Evolutionary conservation across 1,140 invertebrate species (phyloP), one percentile per base, ranked within the genome.

Genomic region (Chrysomallon squamiferum): DNA sequence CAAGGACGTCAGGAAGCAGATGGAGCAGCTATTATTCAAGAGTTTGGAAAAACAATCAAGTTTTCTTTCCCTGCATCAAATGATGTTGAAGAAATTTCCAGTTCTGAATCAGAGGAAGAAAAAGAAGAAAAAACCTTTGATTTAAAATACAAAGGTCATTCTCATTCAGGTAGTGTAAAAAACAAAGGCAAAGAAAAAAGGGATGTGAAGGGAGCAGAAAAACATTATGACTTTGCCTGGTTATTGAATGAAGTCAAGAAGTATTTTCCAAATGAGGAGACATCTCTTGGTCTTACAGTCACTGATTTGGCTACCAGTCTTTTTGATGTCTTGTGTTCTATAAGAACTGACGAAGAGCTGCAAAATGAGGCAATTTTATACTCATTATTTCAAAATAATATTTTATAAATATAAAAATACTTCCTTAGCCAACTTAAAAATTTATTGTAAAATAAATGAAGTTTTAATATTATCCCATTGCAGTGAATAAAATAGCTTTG

Each of bases 331-430:
- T 65, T 87, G 15, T 69, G 63, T 15, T 82, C 83, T 2, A 49
- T 73, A 22, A 79, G 78, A 52, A 72, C 74, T 20, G 80, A 90
- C 78, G 90, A 93, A 75, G 92, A 93, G 78, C 82, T 95, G 63
- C 92, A 96, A 80, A 93, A 92, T 86, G 93, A 95, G 75, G 87
- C 88, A 74, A 63, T n/a, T n/a, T n/a, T n/a, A n/a, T n/a, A n/a
- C n/a, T n/a, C n/a, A n/a, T n/a, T n/a, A n/a, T n/a, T n/a, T n/a
- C n/a, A n/a, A n/a, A n/a, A n/a, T n/a, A n/a, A n/a, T n/a, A n/a
- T n/a, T n/a, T n/a, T n/a, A n/a, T n/a, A n/a, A n/a, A n/a, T n/a
- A n/a, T n/a, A n/a, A n/a, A n/a, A n/a, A n/a, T n/a, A n/a, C n/a
- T n/a, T n/a, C n/a, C n/a, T n/a, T n/a, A n/a, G n/a, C n/a, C n/a